Conservation (phyloP, 1,140 invertebrate species). For the Caerostris darwini region DNA sequence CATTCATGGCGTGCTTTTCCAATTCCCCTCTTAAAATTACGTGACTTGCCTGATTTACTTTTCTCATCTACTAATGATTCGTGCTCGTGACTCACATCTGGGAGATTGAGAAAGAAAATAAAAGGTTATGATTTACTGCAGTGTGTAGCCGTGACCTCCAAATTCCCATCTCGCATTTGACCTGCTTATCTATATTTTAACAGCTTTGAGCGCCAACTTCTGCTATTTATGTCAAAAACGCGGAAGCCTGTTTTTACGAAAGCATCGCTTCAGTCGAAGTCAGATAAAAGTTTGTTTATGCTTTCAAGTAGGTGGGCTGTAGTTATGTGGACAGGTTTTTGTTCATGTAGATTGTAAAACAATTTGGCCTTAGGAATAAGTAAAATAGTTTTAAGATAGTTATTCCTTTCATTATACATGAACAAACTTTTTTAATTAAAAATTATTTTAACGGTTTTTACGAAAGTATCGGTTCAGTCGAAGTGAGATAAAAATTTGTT, state of each 20-base stretch:
- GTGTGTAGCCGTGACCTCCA: conserved; percentile 39
- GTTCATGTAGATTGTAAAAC: too few species aligned
- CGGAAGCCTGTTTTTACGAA: neutral
- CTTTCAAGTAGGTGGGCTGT: neutral
- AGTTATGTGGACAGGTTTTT: neutral
- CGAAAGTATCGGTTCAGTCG: too few species aligned
- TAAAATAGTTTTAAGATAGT: too few species aligned
- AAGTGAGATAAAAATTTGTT: neutral
- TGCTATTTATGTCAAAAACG: conserved; percentile 37
- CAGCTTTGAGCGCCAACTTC: conserved; percentile 46
- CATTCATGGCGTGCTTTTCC: neutral
- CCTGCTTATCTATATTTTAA: conserved; percentile 56
- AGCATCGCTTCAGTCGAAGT: neutral
- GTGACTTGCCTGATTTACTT: conserved; percentile 28
- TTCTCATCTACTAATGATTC: conserved; percentile 24
- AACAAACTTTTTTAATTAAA: too few species aligned
- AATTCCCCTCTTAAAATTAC: neutral
- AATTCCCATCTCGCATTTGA: conserved; percentile 52
- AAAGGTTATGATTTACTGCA: conserved; percentile 43
- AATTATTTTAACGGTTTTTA: too few species aligned
- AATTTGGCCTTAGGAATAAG: too few species aligned
- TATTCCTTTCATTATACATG: too few species aligned
- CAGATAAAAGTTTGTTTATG: neutral
- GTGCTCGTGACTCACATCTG: conserved; percentile 37
- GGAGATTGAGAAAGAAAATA: conserved; percentile 22